Percentiles rank a stretch among this genome's conserved stretches.
These are phyloP conservation scores for Nebria ingens DNA, from an alignment of 1,140 invertebrate species.

Conservation along the genomic window DNA sequence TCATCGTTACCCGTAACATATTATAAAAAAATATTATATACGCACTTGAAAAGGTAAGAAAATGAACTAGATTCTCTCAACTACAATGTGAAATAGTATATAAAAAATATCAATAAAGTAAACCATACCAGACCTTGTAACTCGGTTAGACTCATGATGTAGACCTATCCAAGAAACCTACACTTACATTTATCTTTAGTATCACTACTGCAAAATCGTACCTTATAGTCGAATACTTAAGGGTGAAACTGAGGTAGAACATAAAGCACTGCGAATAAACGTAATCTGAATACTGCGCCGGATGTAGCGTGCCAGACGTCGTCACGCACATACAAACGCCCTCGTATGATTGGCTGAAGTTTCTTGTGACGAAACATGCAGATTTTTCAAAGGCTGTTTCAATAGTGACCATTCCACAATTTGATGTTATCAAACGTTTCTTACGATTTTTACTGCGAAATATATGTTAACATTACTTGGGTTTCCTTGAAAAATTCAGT, in stretches of 20 bases:
- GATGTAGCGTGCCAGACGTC: constrained; percentile 15
- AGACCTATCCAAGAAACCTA: neutral
- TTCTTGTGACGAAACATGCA: constrained; percentile 39
- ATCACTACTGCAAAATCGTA: neutral
- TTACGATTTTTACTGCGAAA: neutral
- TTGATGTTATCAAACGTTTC: constrained; percentile 7
- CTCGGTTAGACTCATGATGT: neutral
- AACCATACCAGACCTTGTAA: neutral
- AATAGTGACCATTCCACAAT: constrained; percentile 18
- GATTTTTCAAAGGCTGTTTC: constrained; percentile 34
- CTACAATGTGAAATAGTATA: neutral
- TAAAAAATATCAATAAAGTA: neutral
- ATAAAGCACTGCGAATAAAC: constrained; percentile 7
- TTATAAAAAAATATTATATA: too few species aligned
- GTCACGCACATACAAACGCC: constrained; percentile 14
- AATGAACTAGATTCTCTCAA: too few species aligned
- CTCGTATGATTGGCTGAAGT: constrained; percentile 11
- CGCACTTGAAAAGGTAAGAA: too few species aligned
- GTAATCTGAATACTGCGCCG: constrained; percentile 14
- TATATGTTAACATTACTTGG: constrained; percentile 10
- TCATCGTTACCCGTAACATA: too few species aligned
- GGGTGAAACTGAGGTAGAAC: neutral
- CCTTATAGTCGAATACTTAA: neutral
- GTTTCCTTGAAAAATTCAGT: too few species aligned
- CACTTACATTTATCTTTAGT: neutral